Conservation (phyloP, 53 echinoderm and acorn worm species). For the Paracentrotus lividus region DNA sequence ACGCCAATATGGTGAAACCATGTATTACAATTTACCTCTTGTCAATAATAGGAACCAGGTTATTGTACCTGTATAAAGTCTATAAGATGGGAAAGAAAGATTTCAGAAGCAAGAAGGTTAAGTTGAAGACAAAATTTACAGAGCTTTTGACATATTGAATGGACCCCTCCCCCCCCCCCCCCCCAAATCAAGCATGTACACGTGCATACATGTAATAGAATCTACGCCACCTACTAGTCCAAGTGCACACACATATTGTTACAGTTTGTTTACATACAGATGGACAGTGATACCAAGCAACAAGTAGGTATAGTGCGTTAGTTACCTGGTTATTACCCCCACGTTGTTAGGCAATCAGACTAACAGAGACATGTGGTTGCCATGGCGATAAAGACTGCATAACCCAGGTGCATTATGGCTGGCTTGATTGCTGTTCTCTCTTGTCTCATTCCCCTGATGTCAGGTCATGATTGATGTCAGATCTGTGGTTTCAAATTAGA, state of each 20-base stretch:
- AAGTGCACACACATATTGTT: not conserved
- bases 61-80: too few species aligned
- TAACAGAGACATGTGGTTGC: not conserved
- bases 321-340: slow-evolving; percentile 5
- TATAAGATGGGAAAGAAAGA: too few species aligned
- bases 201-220: too few species aligned
- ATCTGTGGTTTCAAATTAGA: not conserved
- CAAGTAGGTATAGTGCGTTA: not conserved
- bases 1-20: not conserved
- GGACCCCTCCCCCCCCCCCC: too few species aligned
- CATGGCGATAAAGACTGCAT: not conserved
- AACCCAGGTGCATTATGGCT: not conserved
- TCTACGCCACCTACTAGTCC: too few species aligned
- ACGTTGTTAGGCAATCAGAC: not conserved
- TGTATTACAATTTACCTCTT: too few species aligned
- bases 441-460: not conserved
- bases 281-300: not conserved
- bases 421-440: not conserved
- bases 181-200: too few species aligned
- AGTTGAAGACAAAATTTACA: too few species aligned
- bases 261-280: not conserved
- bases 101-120: too few species aligned
- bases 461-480: not conserved
- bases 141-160: too few species aligned
- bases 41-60: too few species aligned